phyloP scores from a whole-genome alignment of 1,140 invertebrate genomes.

The Polypedilum vanderplanki region DNA sequence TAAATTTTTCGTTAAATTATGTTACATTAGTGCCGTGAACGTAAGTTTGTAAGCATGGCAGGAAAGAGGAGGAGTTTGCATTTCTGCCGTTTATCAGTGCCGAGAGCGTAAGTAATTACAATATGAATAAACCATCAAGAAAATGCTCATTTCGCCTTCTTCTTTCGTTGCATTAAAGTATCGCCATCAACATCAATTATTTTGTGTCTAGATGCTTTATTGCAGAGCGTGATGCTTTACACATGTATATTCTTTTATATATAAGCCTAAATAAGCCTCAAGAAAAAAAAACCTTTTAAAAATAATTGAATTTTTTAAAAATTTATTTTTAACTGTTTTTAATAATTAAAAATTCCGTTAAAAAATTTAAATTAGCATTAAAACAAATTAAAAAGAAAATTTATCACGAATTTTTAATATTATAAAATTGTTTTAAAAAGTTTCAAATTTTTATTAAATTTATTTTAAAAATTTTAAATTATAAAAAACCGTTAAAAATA shows the following conservation, averaged over 20 bases:
- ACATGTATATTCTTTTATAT: not conserved
- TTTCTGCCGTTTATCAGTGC: not conserved
- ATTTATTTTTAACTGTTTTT: no score
- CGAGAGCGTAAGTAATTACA: slow-evolving; percentile 17
- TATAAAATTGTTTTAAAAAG: no score
- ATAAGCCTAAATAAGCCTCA: no score
- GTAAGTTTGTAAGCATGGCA: not conserved
- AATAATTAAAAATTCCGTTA: no score
- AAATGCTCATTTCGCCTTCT: not conserved
- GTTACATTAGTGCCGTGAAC: not conserved
- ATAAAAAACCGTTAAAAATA: no score
- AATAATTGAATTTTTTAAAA: no score
- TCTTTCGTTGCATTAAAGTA: not conserved
- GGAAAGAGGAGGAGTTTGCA: slow-evolving; percentile 3
- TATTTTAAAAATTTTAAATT: no score
- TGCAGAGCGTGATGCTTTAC: not conserved
- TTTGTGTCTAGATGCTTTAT: slow-evolving; percentile 9
- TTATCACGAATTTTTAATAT: no score
- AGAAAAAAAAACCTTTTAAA: no score
- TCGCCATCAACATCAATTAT: slow-evolving; percentile 18
- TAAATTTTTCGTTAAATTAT: not conserved
- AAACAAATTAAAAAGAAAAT: no score
- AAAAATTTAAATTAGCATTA: no score
- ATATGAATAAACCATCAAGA: slow-evolving; percentile 6
- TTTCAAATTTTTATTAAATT: no score